phyloP scores from a whole-genome alignment of 1,140 invertebrate species.

The Sitobion miscanthi region DNA sequence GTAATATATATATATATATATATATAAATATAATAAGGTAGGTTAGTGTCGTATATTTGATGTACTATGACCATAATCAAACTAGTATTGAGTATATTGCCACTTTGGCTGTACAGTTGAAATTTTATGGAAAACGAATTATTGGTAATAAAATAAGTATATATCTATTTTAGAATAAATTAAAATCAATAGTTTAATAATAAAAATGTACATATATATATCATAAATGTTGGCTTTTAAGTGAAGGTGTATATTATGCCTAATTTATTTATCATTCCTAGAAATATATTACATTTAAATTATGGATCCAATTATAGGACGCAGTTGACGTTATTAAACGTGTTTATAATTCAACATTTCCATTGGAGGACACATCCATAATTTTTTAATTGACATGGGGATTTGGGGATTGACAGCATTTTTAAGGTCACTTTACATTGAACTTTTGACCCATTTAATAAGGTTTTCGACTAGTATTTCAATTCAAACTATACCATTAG shows the following conservation, averaged over 20 bases:
- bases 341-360: not conserved
- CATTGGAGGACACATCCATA: not conserved
- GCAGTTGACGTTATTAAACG: not conserved
- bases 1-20: not conserved
- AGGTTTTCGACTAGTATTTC: not conserved
- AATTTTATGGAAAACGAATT: not conserved
- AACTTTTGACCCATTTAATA: conserved; percentile 1
- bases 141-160: not conserved
- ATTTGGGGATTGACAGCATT: not conserved
- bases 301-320: not conserved
- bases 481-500: not conserved
- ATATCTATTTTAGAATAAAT: not conserved
- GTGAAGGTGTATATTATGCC: not conserved
- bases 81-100: not conserved
- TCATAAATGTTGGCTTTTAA: not conserved
- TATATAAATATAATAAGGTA: not conserved
- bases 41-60: not conserved
- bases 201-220: not conserved
- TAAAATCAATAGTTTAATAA: not conserved
- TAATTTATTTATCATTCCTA: not conserved
- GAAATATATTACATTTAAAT: not conserved
- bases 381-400: not conserved
- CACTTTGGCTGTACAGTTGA: not conserved
- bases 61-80: not conserved
- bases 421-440: not conserved